Base-by-base conservation (phyloP, 2,113 vertebrate species). In the Podiceps cristatus region DNA sequence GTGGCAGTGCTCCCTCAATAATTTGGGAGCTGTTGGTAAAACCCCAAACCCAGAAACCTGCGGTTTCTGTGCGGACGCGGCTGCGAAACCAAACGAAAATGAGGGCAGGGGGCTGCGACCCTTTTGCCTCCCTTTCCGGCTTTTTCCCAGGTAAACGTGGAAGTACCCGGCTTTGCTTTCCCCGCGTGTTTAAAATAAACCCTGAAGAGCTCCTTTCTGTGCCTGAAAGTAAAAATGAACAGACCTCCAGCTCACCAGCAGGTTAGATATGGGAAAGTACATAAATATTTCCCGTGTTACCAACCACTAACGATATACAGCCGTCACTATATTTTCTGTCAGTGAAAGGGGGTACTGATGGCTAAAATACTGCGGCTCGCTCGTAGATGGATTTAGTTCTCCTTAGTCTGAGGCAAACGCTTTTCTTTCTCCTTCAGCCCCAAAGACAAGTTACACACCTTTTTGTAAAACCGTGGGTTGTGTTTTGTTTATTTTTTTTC, bases 1-100 rank as follows among this genome's bases (percentile, higher is more conserved):
- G 91, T 97, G 98, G 98, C 98, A 97, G 55, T 52, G 94, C 98
- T 97, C 93, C 96, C 98, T 67, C 95, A 97, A 88, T 92, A 93
- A 97, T 98, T 85, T 66, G 7, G 40, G 49, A 24, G 5, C 12
- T 0, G 49, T 0, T 0, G 24, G 25, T 2, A 0, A 0, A 31
- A 23, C 3, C 35, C 35, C 31, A 0, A 2, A 7, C 10, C 62
- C 16, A 5, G 71, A 47, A 67, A 78, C n/a, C 18, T 4, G 71
- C 11, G 5, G 5, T 35, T 52, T 59, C 84, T 62, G 16, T 2
- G 22, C 74, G 56, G n/a, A 4, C 5, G 29, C 12, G 68, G 71
- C 94, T 94, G 95, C 95, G 17, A 93, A 96, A 35, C 42, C 59
- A 23, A 35, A 58, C 9, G 25, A 42, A 85, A 94, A 47, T 11